Conservation (phyloP, 2,888 invertebrate species). For the Agrenia bidenticulata region DNA sequence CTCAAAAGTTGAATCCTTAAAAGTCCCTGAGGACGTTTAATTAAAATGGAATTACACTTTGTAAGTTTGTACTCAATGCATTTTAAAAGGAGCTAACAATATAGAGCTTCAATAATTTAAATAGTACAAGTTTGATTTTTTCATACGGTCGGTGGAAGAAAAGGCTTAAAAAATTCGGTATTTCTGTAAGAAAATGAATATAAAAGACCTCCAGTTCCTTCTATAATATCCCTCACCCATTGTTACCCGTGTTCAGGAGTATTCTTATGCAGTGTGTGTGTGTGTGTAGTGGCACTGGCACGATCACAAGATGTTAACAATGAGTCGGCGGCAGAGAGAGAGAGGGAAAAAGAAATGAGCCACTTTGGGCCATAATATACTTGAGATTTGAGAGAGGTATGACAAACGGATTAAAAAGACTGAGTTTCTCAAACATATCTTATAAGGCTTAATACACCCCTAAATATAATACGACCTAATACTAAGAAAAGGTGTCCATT, state of each 20-base stretch:
- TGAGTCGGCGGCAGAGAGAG: background rate
- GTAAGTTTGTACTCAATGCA: background rate
- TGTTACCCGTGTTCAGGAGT: too few relatives aligned
- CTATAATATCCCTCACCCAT: too few relatives aligned
- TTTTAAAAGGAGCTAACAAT: background rate
- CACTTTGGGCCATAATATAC: conserved; percentile 6
- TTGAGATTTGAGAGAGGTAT: background rate
- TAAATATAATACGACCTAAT: too few relatives aligned
- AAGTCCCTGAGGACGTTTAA: background rate
- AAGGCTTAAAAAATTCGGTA: too few relatives aligned
- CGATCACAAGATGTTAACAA: conserved; percentile 6
- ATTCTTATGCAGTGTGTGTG: too few relatives aligned
- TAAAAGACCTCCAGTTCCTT: too few relatives aligned
- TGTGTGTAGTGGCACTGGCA: conserved; percentile 4
- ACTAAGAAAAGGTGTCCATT: conserved; percentile 20
- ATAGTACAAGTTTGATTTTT: background rate
- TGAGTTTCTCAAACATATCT: background rate
- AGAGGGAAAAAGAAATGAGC: conserved; percentile 10
- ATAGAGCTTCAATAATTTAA: too few relatives aligned
- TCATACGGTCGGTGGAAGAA: background rate
- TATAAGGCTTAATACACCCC: too few relatives aligned
- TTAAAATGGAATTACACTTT: conserved; percentile 11
- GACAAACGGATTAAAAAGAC: conserved; percentile 18
- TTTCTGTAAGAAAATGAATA: too few relatives aligned
- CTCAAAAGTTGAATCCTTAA: too few relatives aligned